Evolutionary conservation across 2,113 vertebrate species (phyloP).

Genomic region (Ophthalmolycus amberensis): DNA sequence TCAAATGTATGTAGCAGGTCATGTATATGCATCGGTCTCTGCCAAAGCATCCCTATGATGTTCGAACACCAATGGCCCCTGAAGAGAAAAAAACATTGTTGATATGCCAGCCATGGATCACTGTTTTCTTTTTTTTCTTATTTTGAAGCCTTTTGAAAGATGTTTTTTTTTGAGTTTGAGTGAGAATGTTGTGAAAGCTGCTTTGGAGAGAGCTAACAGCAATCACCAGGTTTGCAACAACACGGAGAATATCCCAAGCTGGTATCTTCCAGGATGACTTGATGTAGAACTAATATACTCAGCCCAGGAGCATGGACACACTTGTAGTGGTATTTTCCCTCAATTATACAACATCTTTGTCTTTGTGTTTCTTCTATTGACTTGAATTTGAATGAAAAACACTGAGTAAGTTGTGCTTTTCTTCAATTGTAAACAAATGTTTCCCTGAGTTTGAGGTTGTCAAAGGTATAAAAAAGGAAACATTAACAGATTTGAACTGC

Average conservation of each 20-base stretch:
- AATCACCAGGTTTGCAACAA: constrained; percentile 67
- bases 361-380: constrained; percentile 3
- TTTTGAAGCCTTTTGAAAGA: constrained; percentile 54
- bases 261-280: constrained; percentile 29
- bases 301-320: constrained; percentile 12
- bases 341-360: constrained; percentile 2
- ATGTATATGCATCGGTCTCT: constrained; percentile 63
- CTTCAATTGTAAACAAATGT: background rate
- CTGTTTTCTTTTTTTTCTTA: constrained; percentile 20
- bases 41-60: constrained; percentile 63
- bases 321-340: background rate
- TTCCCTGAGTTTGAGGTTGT: background rate
- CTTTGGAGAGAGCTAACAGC: constrained; percentile 63
- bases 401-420: background rate
- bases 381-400: background rate
- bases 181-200: constrained; percentile 56
- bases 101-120: constrained; percentile 79
- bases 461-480: background rate
- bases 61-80: constrained; percentile 53
- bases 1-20: constrained; percentile 58
- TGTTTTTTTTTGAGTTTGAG: constrained; percentile 4
- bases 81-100: constrained; percentile 79
- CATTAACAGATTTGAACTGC: background rate
- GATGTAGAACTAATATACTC: constrained; percentile 42
- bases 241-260: constrained; percentile 28